Evolutionary conservation across 2,888 invertebrate genomes (phyloP).

Genomic region (Dryobota labecula): DNA sequence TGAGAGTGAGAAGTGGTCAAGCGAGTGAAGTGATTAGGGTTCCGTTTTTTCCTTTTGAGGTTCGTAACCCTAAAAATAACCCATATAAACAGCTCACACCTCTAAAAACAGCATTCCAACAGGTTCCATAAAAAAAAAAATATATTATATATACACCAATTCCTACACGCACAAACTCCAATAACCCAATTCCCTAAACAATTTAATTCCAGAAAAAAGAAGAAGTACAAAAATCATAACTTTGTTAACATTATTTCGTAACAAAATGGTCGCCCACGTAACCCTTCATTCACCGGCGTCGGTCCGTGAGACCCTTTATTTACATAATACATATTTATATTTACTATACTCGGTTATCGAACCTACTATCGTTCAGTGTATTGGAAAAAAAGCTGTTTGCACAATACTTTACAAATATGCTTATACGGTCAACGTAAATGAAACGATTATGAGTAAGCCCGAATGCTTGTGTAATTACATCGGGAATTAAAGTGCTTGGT

Average conservation of each 20-base stretch:
- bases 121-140: conserved; percentile 24
- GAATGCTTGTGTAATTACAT: conserved; percentile 47
- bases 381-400: conserved; percentile 76
- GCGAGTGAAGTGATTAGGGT: too few species aligned
- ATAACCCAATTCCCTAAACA: conserved; percentile 52
- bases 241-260: conserved; percentile 64
- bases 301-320: conserved; percentile 67
- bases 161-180: conserved; percentile 5
- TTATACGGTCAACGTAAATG: conserved; percentile 62
- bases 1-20: too few species aligned
- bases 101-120: not conserved
- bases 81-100: not conserved
- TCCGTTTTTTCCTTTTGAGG: too few species aligned
- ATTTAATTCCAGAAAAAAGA: conserved; percentile 26
- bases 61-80: too few species aligned
- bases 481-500: conserved; percentile 14
- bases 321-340: conserved; percentile 77
- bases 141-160: conserved; percentile 15
- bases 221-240: conserved; percentile 51
- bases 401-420: conserved; percentile 67
- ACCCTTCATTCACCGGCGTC: conserved; percentile 60
- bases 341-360: conserved; percentile 75
- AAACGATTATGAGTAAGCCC: conserved; percentile 37
- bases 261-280: conserved; percentile 68
- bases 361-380: conserved; percentile 73